phyloP scores from a whole-genome alignment of 2,888 invertebrate species.

The Apotomis turbidana region DNA sequence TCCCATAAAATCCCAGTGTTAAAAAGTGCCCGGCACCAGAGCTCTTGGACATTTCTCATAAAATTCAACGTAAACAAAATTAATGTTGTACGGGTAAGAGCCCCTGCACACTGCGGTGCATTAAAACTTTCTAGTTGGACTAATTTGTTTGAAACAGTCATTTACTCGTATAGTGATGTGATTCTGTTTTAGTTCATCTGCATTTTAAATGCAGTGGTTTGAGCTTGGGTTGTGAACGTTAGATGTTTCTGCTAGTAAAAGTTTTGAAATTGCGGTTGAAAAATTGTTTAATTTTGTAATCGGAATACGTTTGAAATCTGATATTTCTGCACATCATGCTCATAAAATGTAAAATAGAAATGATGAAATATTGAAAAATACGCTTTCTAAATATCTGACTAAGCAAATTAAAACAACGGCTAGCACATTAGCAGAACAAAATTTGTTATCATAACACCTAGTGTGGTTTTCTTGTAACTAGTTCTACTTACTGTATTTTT shows the following conservation, averaged over 20 bases:
- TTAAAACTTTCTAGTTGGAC: conserved; percentile 32
- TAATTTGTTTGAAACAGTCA: conserved; percentile 42
- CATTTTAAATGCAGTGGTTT: conserved; percentile 34
- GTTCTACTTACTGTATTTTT: no score
- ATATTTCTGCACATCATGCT: no score
- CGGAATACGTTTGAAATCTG: no score
- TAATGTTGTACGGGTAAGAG: conserved; percentile 41
- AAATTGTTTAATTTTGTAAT: not conserved
- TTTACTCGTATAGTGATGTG: conserved; percentile 35
- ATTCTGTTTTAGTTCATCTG: conserved; percentile 37
- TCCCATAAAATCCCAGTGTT: conserved; percentile 36
- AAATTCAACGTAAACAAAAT: conserved; percentile 44
- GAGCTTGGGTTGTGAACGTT: not conserved
- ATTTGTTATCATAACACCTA: no score
- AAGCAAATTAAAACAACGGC: no score
- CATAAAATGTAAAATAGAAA: no score
- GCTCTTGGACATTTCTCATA: conserved; percentile 39
- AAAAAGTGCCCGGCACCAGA: conserved; percentile 34
- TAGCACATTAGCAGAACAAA: no score
- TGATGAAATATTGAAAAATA: no score
- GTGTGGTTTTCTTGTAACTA: no score
- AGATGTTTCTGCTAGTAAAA: not conserved
- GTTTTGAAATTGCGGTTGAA: not conserved
- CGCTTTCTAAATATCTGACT: no score
- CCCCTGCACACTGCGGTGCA: conserved; percentile 35